A percentile compares a stretch with the other conserved stretches of the same genome.
phyloP scores from a whole-genome alignment of 2,113 vertebrate species.

The Chloroceryle aenea region DNA sequence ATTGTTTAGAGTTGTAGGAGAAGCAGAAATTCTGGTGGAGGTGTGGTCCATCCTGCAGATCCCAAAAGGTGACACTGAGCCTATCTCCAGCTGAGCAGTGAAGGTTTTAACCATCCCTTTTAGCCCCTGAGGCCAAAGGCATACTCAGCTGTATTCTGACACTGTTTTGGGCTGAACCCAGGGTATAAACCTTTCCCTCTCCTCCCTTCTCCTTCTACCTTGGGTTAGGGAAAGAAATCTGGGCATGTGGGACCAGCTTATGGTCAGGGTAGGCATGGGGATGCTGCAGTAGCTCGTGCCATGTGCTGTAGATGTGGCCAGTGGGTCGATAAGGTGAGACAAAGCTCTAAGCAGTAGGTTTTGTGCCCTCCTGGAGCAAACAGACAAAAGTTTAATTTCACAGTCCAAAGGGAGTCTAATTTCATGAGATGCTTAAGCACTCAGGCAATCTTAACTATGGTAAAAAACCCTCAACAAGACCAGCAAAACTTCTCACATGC shows the following conservation, averaged over 20 bases:
- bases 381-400: neutral
- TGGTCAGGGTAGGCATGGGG: too few species aligned
- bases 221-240: neutral
- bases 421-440: neutral
- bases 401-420: neutral
- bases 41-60: neutral
- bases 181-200: neutral
- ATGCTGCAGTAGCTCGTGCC: accelerated
- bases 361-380: neutral
- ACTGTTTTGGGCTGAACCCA: neutral
- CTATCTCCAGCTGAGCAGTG: neutral
- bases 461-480: neutral
- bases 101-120: neutral
- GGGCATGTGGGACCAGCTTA: neutral
- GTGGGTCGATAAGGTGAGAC: neutral
- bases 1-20: neutral
- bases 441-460: neutral
- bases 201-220: neutral
- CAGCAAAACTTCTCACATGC: neutral
- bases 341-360: neutral
- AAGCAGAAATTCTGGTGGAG: neutral
- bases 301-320: accelerated
- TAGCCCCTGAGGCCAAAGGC: neutral
- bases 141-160: neutral
- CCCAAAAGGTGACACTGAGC: neutral